Percentiles rank a stretch among this genome's conserved stretches.
Evolutionary conservation across 2,113 vertebrate species (phyloP).

Genomic region (Sus scrofa): DNA sequence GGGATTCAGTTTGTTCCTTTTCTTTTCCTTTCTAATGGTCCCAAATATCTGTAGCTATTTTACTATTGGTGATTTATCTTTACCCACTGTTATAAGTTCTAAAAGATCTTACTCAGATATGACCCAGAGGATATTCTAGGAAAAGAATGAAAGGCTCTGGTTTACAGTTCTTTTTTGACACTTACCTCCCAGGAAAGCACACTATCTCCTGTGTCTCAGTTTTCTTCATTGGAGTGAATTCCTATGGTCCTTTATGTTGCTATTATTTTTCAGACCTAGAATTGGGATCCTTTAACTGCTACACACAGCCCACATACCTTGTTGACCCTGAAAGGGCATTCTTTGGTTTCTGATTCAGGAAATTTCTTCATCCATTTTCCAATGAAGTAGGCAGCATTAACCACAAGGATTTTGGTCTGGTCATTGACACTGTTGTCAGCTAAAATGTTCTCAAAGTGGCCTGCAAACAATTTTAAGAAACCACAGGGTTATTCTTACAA

Average conservation of each 20-base stretch:
- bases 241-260: accelerated
- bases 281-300: background rate
- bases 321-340: conserved; percentile 89
- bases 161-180: background rate
- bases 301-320: conserved; percentile 84
- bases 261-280: background rate
- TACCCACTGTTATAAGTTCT: background rate
- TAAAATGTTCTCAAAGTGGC: conserved; percentile 89
- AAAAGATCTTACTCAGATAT: background rate
- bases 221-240: background rate
- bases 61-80: background rate
- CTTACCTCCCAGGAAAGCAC: background rate
- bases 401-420: conserved; percentile 89
- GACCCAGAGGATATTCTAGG: background rate
- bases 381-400: conserved; percentile 90
- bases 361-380: conserved; percentile 93
- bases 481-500: background rate
- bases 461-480: conserved; percentile 82
- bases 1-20: background rate
- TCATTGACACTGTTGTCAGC: conserved; percentile 82
- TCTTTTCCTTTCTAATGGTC: background rate
- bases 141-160: background rate
- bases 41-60: background rate
- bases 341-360: conserved; percentile 88
- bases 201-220: accelerated